These are phyloP conservation scores for Dromiciops gliroides DNA, from an alignment of 2,113 vertebrate species.

Conservation along the genomic window DNA sequence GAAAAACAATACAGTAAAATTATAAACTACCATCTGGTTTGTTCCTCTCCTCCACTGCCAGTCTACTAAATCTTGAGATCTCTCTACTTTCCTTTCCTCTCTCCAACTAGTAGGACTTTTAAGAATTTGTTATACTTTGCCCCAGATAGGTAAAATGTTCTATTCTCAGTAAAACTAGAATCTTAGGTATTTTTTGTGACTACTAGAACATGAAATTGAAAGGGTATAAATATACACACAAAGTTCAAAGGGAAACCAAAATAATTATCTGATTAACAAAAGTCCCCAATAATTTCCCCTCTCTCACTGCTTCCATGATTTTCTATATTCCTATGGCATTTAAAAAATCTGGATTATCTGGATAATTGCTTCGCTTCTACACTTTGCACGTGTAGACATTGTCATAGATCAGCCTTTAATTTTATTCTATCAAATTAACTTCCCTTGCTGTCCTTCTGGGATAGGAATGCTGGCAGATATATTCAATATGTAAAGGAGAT, in stretches of 20 bases:
- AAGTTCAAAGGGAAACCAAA: background rate
- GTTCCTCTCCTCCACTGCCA: background rate
- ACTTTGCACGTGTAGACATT: constrained; percentile 12
- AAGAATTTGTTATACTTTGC: background rate
- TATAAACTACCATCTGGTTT: background rate
- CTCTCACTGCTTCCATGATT: background rate
- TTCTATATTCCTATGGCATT: background rate
- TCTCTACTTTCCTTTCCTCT: background rate
- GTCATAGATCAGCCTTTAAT: constrained; percentile 60
- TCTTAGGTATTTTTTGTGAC: background rate
- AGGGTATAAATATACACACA: background rate
- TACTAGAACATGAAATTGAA: background rate
- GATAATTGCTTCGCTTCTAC: constrained; percentile 40
- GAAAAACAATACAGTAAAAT: background rate
- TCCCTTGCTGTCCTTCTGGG: constrained; percentile 46
- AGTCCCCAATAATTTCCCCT: background rate
- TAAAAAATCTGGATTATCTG: background rate
- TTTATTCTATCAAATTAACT: constrained; percentile 65
- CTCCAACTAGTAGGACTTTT: background rate
- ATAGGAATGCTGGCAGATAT: constrained; percentile 11
- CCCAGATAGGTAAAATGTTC: background rate
- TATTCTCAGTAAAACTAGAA: background rate
- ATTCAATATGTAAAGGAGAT: constrained; percentile 58
- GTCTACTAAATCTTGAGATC: background rate
- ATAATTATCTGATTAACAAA: background rate